These are phyloP conservation scores for Sinocyclocheilus rhinocerous DNA, from an alignment of 2,113 vertebrate genomes.

Conservation along the genomic window DNA sequence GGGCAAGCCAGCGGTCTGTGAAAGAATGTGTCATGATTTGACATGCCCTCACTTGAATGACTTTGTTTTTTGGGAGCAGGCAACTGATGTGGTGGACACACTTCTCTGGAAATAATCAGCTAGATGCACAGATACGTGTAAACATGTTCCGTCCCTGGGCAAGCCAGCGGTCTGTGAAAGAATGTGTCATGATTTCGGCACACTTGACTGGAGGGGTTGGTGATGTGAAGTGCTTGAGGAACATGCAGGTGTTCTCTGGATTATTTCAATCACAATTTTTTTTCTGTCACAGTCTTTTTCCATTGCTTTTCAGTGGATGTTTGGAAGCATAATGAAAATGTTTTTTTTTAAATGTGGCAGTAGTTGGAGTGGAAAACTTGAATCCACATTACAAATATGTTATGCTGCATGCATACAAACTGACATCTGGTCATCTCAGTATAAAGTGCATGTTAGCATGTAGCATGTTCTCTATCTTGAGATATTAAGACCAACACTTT, in stretches of 20 bases:
- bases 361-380: neutral
- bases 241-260: neutral
- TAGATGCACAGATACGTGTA: conserved; percentile 30
- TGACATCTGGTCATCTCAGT: neutral
- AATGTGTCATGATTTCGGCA: conserved; percentile 26
- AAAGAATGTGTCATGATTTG: too few relatives aligned
- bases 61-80: conserved; percentile 1
- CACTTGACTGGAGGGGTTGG: conserved; percentile 22
- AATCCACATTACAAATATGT: neutral
- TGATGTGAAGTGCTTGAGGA: neutral
- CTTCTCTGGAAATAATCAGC: conserved; percentile 26
- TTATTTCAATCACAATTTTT: conserved; percentile 8
- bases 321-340: neutral
- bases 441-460: neutral
- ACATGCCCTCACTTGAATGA: conserved; percentile 14
- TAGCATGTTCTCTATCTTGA: too few relatives aligned
- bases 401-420: neutral
- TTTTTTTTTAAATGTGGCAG: neutral
- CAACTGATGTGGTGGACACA: conserved; percentile 10
- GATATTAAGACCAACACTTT: neutral
- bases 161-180: conserved; percentile 40
- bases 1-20: conserved; percentile 38
- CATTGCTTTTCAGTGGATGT: neutral
- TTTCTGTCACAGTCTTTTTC: neutral
- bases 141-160: conserved; percentile 28